These are phyloP conservation scores for Euura saliciscinereae DNA, from an alignment of 1,140 invertebrate genomes.

Conservation along the genomic window DNA sequence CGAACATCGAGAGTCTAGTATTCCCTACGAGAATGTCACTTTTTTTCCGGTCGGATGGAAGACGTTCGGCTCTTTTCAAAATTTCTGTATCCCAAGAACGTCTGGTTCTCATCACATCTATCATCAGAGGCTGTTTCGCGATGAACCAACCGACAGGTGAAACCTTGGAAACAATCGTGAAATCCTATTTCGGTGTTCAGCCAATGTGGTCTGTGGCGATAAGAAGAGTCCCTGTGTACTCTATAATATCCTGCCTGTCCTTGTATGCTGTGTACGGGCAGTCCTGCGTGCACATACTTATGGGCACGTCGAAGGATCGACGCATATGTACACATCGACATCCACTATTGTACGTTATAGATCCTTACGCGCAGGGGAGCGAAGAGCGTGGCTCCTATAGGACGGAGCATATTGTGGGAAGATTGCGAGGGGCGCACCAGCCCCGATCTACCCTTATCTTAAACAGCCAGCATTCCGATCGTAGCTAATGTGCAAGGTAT, in stretches of 20 bases:
- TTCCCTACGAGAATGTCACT: no score
- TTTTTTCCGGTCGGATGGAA: no score
- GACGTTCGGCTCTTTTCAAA: no score
- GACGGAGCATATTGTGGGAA: neutral
- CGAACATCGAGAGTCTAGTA: no score
- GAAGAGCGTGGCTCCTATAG: neutral
- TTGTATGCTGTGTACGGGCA: no score
- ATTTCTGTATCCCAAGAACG: no score
- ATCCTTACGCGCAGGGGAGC: neutral
- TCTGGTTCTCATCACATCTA: no score
- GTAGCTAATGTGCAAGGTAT: slow-evolving; percentile 1
- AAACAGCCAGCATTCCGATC: slow-evolving; percentile 6
- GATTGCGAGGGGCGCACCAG: neutral
- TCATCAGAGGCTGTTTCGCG: no score
- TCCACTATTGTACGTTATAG: no score
- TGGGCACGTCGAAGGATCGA: no score
- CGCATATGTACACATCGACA: no score
- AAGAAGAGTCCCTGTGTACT: slow-evolving; percentile 3
- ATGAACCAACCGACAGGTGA: neutral
- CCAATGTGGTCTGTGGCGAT: neutral
- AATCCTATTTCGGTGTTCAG: neutral
- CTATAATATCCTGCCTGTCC: neutral
- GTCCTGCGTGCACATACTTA: no score
- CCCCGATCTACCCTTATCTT: neutral
- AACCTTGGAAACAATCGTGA: neutral